Evolutionary conservation across 2,797 vertebrate genomes (phyloP).

Genomic region (Gorsachius magnificus): DNA sequence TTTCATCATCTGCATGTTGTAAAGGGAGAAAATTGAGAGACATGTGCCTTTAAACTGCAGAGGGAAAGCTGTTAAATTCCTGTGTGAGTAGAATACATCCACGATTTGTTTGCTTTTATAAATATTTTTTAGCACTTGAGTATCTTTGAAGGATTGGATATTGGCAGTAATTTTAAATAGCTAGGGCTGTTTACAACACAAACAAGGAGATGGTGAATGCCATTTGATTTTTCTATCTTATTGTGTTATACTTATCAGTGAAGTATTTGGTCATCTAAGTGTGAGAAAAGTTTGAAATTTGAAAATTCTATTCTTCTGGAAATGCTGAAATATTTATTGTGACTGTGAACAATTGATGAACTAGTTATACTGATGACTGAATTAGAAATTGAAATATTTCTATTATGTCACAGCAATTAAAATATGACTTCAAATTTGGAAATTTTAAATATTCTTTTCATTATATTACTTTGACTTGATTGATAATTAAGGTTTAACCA

Average conservation of each 20-base stretch:
- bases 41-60: not conserved
- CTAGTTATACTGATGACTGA: not conserved
- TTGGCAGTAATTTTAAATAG: not conserved
- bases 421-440: not conserved
- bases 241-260: not conserved
- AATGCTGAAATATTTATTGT: not conserved
- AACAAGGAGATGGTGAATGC: not conserved
- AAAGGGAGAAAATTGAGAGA: not conserved
- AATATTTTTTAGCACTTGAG: not conserved
- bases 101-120: not conserved
- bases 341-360: not conserved
- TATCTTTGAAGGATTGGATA: not conserved
- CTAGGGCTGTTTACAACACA: not conserved
- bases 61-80: not conserved
- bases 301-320: not conserved
- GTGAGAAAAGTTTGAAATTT: not conserved
- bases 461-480: not conserved
- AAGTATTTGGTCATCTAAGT: not conserved
- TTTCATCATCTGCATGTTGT: slow-evolving; percentile 3
- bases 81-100: not conserved
- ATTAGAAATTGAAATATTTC: not conserved
- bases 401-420: not conserved
- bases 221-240: not conserved
- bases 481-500: no score
- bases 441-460: no score